phyloP scores from a whole-genome alignment of 2,113 vertebrate species.

The Myodes glareolus region DNA sequence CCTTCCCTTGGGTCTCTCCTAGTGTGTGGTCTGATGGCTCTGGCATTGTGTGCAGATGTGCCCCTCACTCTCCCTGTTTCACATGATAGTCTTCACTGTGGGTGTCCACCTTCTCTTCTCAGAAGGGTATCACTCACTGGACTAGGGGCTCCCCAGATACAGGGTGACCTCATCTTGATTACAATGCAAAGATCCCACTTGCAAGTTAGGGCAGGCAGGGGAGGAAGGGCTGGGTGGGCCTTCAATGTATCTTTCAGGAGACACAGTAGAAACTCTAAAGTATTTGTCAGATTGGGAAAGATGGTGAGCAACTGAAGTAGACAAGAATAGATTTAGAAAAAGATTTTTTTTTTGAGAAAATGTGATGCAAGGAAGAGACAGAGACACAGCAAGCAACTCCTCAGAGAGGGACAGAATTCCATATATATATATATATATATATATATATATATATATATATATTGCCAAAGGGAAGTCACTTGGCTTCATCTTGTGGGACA shows the following conservation, averaged over 20 bases:
- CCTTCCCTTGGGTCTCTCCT: not conserved
- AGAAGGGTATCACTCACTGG: not conserved
- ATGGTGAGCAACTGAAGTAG: not conserved
- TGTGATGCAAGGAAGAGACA: not conserved
- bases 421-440: too few species aligned
- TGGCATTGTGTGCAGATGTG: rapidly evolving
- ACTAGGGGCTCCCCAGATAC: not conserved
- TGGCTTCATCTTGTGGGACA: not conserved
- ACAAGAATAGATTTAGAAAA: not conserved
- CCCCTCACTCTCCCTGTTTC: too few species aligned
- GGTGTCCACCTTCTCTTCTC: not conserved
- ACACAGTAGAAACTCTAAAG: not conserved
- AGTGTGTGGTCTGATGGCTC: not conserved
- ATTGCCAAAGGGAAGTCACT: not conserved
- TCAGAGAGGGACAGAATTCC: not conserved
- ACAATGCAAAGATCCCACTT: not conserved
- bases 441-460: too few species aligned
- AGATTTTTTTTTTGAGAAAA: not conserved
- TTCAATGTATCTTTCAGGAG: rapidly evolving
- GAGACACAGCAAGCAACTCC: not conserved
- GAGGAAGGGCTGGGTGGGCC: not conserved
- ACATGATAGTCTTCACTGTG: rapidly evolving
- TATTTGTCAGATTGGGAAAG: not conserved
- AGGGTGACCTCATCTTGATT: not conserved
- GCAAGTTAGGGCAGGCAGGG: not conserved